Evolutionary conservation across 2,888 invertebrate species (phyloP), one percentile per base, ranked within the genome.

Genomic region (Pachycephus smyrnensis): DNA sequence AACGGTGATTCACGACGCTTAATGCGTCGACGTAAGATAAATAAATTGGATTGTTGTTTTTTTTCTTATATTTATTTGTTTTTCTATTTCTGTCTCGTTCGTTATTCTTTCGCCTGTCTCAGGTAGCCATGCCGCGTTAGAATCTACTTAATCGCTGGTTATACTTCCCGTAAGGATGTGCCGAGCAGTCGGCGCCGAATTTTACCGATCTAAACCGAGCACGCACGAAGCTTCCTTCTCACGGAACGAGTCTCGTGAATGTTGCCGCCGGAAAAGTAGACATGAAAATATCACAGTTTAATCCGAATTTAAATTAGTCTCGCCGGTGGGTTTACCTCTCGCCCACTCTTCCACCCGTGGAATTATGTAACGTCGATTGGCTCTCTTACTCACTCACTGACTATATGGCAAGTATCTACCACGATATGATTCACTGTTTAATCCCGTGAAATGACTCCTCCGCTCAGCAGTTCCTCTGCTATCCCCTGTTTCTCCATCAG

Each of bases 391-490:
- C 71, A 3, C 12, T 31, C 31, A 4, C 6, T 1, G 30, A 31
- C 69, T 71, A 71, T 33, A 32, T 23, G 31, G 15, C 55, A 37
- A 33, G 71, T 71, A 33, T 71, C 12, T 71, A 40, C n/a, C 4
- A 15, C 73, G 69, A 83, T 82, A 80, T 86, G 85, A 87, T 82
- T 87, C 86, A 84, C 83, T 83, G 81, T 84, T 86, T 83, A 80
- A 83, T 82, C 82, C 82, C 79, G 83, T 80, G 81, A 84, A 82
- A 77, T 80, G 55, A 55, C 55, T 55, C 55, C 55, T 55, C 23
- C 55, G 55, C 55, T 55, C 55, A 23, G 55, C 2, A 23, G 9
- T 55, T 55, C 55, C 55, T 55, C 9, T 9, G 9, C 55, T 55
- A 9, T 9, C 55, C 6, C 23, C 55, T 23, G 55, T 55, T 55